Evolutionary conservation across 2,797 vertebrate species (phyloP), one percentile per base, ranked within the genome.

Genomic region (Urophycis tenuis): DNA sequence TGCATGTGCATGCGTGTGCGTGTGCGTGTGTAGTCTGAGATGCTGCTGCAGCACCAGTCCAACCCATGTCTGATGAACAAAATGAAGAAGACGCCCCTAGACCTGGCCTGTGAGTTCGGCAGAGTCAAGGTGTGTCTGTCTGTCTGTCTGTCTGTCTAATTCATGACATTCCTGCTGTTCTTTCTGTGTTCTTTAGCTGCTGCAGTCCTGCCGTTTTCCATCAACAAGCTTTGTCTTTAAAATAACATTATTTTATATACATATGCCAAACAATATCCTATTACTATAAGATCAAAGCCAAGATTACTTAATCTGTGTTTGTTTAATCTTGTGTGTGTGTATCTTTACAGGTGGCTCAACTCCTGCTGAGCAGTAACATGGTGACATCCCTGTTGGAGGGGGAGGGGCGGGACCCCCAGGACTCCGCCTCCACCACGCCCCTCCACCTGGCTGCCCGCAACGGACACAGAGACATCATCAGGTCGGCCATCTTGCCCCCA

Each of bases 41-140:
- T 97, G 94, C 89, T 99, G 67, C 94, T 99, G 33, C 97, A 99
- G 90, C 96, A 99, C 84, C 97, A 99, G 87, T 97, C 96, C 7
- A 99, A 98, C 82, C 95, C 96, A 0, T 97, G 96, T 78, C 87
- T 95, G 75, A 91, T 93, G 85, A 97, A 95, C 90, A 97, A 97
- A 82, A 93, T 93, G 0, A 96, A 94, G 92, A 99, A 98, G 90
- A 97, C 96, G 0, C 97, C 96, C 0, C 87, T 99, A 78, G 96
- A 99, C 85, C 87, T 99, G 89, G 93, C 96, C 80, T 98, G 97
- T 11, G 97, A 99, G 88, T 98, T 99, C 0, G 97, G 96, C 45
- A 88, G 96, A 78, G 88, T 96, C 49, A 96, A 95, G 95, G 96
- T 98, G 84, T 91, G 88, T 67, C 60, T 25, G n/a, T 67, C 53